Evolutionary conservation across 1,140 invertebrate species (phyloP).

Genomic region (Trichonephila inaurata): DNA sequence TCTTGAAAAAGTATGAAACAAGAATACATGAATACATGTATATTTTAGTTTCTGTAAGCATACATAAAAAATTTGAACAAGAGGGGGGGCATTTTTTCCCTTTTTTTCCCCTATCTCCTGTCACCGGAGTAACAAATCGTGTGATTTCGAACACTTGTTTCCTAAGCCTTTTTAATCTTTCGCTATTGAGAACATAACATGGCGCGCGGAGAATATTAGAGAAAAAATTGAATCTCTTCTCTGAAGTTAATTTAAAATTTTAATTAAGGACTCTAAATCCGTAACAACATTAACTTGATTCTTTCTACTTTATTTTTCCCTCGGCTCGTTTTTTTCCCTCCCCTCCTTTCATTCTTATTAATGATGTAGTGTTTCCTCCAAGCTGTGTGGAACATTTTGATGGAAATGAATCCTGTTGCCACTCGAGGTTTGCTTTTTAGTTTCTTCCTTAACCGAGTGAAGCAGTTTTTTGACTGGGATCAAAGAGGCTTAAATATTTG

Average conservation of each 20-base stretch:
- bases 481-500: constrained; percentile 13
- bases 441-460: neutral
- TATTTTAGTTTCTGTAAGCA: neutral
- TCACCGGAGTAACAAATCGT: constrained; percentile 20
- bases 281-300: constrained; percentile 21
- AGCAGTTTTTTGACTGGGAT: neutral
- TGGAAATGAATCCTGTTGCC: constrained; percentile 40
- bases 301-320: neutral
- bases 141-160: constrained; percentile 22
- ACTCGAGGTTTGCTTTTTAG: constrained; percentile 26
- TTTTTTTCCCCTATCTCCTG: neutral
- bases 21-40: constrained; percentile 27
- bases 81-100: neutral
- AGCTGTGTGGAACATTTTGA: constrained; percentile 26
- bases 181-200: constrained; percentile 6
- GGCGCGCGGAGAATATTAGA: neutral
- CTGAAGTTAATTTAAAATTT: constrained; percentile 32
- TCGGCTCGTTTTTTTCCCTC: neutral
- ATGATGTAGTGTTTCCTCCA: constrained; percentile 12
- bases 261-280: constrained; percentile 38
- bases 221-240: constrained; percentile 22
- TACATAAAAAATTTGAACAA: neutral
- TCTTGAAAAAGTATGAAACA: neutral
- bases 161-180: neutral
- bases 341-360: constrained; percentile 1